Evolutionary conservation across 2,888 invertebrate genomes (phyloP).

Genomic region (Hyalella azteca): DNA sequence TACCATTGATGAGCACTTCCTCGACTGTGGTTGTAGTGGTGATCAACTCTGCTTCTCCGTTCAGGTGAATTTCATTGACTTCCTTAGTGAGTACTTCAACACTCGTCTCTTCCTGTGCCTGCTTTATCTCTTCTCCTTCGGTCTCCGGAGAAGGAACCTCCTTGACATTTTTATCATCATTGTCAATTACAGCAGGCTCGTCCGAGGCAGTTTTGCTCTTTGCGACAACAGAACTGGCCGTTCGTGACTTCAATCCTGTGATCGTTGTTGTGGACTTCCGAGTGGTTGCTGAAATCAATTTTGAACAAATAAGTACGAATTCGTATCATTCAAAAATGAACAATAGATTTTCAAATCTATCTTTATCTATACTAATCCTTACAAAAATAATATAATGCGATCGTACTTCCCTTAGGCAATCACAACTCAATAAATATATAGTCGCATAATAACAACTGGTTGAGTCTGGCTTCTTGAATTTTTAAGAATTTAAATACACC

Average conservation of each 20-base stretch:
- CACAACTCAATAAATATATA: too few relatives aligned
- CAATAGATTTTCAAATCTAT: neutral
- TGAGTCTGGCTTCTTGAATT: too few relatives aligned
- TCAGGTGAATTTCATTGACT: neutral
- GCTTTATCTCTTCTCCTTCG: constrained; percentile 29
- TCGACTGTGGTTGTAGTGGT: constrained; percentile 12
- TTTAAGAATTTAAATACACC: too few relatives aligned
- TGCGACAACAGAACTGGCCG: neutral
- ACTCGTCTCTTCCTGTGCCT: constrained; percentile 7
- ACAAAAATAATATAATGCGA: neutral
- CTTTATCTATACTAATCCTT: neutral
- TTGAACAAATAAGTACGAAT: too few relatives aligned
- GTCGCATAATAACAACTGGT: too few relatives aligned
- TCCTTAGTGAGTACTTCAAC: constrained; percentile 18
- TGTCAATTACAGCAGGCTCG: neutral
- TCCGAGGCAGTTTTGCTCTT: neutral
- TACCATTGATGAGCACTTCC: constrained; percentile 10
- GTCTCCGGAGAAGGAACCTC: constrained; percentile 12
- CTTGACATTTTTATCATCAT: neutral
- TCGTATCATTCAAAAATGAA: too few relatives aligned
- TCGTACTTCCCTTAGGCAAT: too few relatives aligned
- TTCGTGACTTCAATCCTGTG: neutral
- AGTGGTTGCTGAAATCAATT: constrained; percentile 21
- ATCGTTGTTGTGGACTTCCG: constrained; percentile 1
- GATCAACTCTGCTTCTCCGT: neutral